Evolutionary conservation across 2,888 invertebrate species (phyloP), one percentile per base, ranked within the genome.

Genomic region (Pediacus dermestoides): DNA sequence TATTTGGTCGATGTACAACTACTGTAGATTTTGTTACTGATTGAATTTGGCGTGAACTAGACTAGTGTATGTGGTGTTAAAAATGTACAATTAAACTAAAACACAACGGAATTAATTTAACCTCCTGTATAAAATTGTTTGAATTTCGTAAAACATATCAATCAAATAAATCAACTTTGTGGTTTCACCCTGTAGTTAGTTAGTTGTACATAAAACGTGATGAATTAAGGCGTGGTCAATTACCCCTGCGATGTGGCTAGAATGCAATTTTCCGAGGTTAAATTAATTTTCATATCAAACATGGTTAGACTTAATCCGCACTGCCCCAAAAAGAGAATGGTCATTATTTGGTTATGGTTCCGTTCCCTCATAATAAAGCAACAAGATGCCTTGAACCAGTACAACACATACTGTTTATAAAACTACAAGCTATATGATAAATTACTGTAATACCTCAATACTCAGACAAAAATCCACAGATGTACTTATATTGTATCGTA

Each of bases 381-480:
- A 69, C 68, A 70, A 68, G 70, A 66, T 70, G 70, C 70, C 70
- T 70, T 70, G 62, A 66, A 62, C 67, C 67, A 70, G 70, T 70
- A 70, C 70, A 70, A 70, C 66, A 68, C 61, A 66, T 50, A 58
- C 58, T 62, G 61, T 63, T 64, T 60, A 39, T 45, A 50, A 55
- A 59, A 61, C 56, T 61, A 64, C 60, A 64, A 65, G 60, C 59
- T 62, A 61, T 53, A 53, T 55, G 50, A 47, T 53, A 52, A 53
- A 53, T 53, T 56, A 61, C 61, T 63, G 61, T 66, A 67, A 67
- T 69, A 69, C 69, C 69, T 69, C 69, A 69, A 65, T 64, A 68
- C 69, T 68, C 68, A 67, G 61, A 61, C 50, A 47, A 59, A 59
- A 65, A 65, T 61, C 66, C 66, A 67, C 66, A 69, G 66, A 69